Evolutionary conservation across 2,888 invertebrate species (phyloP).

Genomic region (Hetaerina titia): DNA sequence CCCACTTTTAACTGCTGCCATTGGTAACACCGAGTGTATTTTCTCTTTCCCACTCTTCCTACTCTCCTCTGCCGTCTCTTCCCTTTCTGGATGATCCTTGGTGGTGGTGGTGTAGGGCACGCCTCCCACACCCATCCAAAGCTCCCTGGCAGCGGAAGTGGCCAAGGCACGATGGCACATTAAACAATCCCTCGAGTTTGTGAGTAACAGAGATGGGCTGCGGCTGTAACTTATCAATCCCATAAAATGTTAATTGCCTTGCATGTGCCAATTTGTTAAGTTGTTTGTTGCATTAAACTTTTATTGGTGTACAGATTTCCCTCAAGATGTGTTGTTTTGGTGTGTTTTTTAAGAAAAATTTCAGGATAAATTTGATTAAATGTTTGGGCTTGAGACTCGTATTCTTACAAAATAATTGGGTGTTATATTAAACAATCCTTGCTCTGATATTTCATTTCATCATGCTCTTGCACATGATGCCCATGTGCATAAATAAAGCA

Average conservation of each 20-base stretch:
- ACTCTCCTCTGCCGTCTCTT: constrained; percentile 47
- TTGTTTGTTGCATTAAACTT: not conserved
- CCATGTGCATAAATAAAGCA: too few species aligned
- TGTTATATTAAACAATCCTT: not conserved
- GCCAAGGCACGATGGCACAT: constrained; percentile 92
- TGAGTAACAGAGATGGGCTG: constrained; percentile 75
- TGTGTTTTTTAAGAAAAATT: not conserved
- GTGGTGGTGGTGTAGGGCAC: constrained; percentile 75
- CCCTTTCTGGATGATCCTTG: constrained; percentile 64
- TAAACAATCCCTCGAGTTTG: constrained; percentile 80
- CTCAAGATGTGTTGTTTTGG: not conserved
- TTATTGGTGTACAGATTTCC: not conserved
- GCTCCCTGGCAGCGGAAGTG: constrained; percentile 89
- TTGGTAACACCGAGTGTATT: constrained; percentile 54
- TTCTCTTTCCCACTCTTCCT: constrained; percentile 63
- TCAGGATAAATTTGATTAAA: not conserved
- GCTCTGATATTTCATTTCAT: not conserved
- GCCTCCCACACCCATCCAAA: constrained; percentile 75
- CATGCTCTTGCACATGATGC: too few species aligned
- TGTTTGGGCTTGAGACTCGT: not conserved
- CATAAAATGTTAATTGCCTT: not conserved
- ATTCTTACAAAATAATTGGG: not conserved
- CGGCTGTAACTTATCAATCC: constrained; percentile 45
- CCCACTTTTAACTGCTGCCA: constrained; percentile 9
- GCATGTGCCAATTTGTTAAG: not conserved